Evolutionary conservation across 2,797 vertebrate genomes (phyloP), one percentile per base, ranked within the genome.

Genomic region (Sebastes baramenuke): DNA sequence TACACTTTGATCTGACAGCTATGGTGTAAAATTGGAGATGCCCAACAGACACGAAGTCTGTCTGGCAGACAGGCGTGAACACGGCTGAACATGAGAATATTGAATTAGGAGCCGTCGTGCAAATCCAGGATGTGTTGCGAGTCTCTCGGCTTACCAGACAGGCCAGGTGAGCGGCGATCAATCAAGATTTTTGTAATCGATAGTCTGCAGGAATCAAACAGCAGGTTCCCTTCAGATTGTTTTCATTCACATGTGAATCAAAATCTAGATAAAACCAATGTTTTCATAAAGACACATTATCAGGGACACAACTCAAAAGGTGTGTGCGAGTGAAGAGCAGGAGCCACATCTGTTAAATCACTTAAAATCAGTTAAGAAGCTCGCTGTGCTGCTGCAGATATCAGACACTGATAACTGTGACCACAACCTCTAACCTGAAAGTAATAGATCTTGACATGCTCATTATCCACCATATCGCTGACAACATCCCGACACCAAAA

Each of bases 321-420:
- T 52, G 38, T 49, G 71, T 69, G 29, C 20, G 58, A 59, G 24
- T 34, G 65, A 72, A 34, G 38, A 81, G 77, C 56, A 60, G 77
- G 10, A 77, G 59, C 67, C 75, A 82, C 93, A 94, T 95, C 92
- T 96, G 95, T 66, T 81, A 36, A 89, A 90, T 78, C 77, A 58
- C 67, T 95, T 93, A 29, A 77, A 96, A 95, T 95, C 94, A 95
- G 92, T 96, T 96, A 94, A 87, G 88, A 84, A 68, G 77, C 81
- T 88, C 77, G 59, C 29, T 56, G 84, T 89, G 75, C 76, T 83
- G 83, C 71, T 75, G 79, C 81, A 75, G 89, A 89, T 81, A 93
- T 91, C 83, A 66, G 64, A 87, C 84, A 79, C 87, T 85, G 81
- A 89, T 80, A 67, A 75, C 82, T 87, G 83, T 92, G 87, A 92